These are phyloP conservation scores for Pyrocoelia pectoralis DNA, from an alignment of 2,888 invertebrate genomes.

Conservation along the genomic window DNA sequence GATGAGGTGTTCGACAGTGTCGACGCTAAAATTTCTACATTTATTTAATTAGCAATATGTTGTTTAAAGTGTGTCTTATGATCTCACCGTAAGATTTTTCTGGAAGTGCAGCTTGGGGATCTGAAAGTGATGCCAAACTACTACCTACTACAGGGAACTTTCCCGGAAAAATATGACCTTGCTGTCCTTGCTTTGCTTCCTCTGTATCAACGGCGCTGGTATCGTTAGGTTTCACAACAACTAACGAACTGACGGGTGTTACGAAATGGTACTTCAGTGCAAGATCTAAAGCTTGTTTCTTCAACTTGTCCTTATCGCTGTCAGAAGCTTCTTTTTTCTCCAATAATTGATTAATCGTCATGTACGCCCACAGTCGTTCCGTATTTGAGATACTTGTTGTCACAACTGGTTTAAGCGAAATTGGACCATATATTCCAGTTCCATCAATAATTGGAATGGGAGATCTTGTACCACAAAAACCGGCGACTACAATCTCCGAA, in stretches of 20 bases:
- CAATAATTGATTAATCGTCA: slow-evolving; percentile 70
- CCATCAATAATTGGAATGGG: not conserved
- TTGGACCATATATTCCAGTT: not conserved
- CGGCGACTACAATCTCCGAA: slow-evolving; percentile 71
- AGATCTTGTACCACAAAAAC: slow-evolving; percentile 52
- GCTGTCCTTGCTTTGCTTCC: slow-evolving; percentile 53
- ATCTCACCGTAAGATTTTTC: no score
- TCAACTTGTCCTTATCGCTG: slow-evolving; percentile 50
- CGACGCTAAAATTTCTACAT: no score
- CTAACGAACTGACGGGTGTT: slow-evolving; percentile 71
- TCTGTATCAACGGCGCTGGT: slow-evolving; percentile 63
- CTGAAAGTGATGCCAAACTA: no score
- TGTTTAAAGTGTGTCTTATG: no score
- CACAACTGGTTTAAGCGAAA: slow-evolving; percentile 7
- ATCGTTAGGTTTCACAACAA: slow-evolving; percentile 71
- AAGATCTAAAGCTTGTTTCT: slow-evolving; percentile 64
- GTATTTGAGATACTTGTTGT: slow-evolving; percentile 41
- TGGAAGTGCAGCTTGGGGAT: no score
- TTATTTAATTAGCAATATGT: no score
- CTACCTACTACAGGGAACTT: no score
- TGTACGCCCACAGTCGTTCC: slow-evolving; percentile 72
- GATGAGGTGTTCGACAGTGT: no score
- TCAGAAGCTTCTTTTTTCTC: slow-evolving; percentile 57
- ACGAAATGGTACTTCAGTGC: slow-evolving; percentile 73
- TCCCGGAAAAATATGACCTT: no score